Conservation (phyloP, 1,140 invertebrate species). For the Listronotus oregonensis region DNA sequence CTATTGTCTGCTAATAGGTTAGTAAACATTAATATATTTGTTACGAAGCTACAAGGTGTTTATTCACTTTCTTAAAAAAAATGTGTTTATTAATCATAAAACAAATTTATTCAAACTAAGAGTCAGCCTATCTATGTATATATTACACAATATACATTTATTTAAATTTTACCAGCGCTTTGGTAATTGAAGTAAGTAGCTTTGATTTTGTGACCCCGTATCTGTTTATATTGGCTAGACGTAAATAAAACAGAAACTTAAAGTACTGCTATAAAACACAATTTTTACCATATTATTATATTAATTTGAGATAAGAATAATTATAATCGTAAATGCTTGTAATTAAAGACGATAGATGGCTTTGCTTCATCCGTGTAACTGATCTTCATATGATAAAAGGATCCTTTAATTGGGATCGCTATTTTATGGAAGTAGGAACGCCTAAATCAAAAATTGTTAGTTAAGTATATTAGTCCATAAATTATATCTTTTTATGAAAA, state of each 20-base stretch:
- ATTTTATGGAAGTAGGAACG: constrained; percentile 36
- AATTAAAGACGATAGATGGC: constrained; percentile 37
- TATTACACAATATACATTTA: too few relatives aligned
- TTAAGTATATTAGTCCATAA: constrained; percentile 35
- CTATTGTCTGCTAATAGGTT: too few relatives aligned
- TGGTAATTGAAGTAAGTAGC: too few relatives aligned
- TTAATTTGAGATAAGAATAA: constrained; percentile 39
- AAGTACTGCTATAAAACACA: background rate
- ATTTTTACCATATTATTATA: constrained; percentile 31
- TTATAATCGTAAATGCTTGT: constrained; percentile 41
- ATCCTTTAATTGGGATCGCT: constrained; percentile 40
- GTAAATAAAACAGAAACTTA: background rate
- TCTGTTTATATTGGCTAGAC: too few relatives aligned
- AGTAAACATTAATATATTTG: too few relatives aligned
- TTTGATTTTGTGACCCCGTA: too few relatives aligned
- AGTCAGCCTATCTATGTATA: too few relatives aligned
- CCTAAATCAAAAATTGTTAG: constrained; percentile 38
- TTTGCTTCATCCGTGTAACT: constrained; percentile 29
- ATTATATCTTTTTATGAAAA: constrained; percentile 31
- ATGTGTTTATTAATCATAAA: too few relatives aligned
- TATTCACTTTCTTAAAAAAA: too few relatives aligned
- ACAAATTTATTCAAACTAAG: too few relatives aligned
- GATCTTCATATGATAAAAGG: constrained; percentile 40
- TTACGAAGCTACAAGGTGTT: too few relatives aligned
- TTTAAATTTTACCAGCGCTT: too few relatives aligned